Evolutionary conservation across 1,140 invertebrate species (phyloP).

Genomic region (Capitella teleta): DNA sequence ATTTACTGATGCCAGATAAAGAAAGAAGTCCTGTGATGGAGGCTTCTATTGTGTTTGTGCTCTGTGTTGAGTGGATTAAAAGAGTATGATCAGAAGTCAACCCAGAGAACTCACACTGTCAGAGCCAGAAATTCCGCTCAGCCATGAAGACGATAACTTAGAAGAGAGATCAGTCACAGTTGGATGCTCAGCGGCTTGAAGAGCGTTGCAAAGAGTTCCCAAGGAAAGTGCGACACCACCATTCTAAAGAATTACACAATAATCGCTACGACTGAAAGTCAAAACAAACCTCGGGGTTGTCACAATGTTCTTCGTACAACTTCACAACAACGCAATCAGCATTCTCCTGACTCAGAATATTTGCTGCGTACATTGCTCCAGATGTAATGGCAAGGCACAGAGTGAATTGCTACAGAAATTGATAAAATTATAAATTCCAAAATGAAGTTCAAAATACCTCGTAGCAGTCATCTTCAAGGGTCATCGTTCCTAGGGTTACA

Average conservation of each 20-base stretch:
- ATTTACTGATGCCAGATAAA: too few relatives aligned
- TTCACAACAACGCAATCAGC: conserved; percentile 3
- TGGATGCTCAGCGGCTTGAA: not conserved
- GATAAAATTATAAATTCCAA: not conserved
- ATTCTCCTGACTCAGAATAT: not conserved
- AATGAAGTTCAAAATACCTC: not conserved
- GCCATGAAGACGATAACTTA: not conserved
- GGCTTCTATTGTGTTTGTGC: not conserved
- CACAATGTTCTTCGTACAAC: not conserved
- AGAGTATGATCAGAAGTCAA: not conserved
- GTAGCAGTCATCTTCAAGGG: not conserved
- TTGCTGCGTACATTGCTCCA: not conserved
- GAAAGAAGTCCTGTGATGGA: not conserved
- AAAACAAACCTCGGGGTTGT: not conserved
- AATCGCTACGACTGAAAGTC: not conserved
- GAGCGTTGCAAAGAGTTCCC: not conserved
- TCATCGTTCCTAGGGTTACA: not conserved
- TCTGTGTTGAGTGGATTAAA: too few relatives aligned
- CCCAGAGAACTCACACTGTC: not conserved
- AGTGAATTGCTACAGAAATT: not conserved
- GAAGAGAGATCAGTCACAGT: not conserved
- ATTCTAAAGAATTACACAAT: not conserved
- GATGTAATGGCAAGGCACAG: not conserved
- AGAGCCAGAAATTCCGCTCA: not conserved
- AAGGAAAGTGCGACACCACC: not conserved